Conservation (phyloP, 1,140 invertebrate species). For the Drosophila guanche region DNA sequence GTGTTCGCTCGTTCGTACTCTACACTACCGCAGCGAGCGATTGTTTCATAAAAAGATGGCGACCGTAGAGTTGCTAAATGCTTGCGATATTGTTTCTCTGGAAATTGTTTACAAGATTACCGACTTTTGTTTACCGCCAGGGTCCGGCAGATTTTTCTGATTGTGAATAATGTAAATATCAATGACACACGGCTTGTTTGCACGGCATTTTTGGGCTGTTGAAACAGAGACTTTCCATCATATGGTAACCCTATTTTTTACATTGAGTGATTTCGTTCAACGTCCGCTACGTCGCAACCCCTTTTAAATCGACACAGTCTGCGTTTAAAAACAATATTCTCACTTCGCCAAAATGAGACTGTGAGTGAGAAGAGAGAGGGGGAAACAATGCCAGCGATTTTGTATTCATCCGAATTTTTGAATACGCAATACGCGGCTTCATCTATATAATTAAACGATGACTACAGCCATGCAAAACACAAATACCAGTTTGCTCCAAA, state of each 20-base stretch:
- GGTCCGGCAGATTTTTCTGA: constrained; percentile 19
- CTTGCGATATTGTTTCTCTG: constrained; percentile 23
- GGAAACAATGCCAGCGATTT: constrained; percentile 52
- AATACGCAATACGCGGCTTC: constrained; percentile 57
- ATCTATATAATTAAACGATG: constrained; percentile 52
- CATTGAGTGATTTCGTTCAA: constrained; percentile 63
- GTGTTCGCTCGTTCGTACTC: constrained; percentile 44
- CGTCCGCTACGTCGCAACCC: constrained; percentile 6
- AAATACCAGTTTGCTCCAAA: constrained; percentile 48
- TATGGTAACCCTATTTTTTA: constrained; percentile 59
- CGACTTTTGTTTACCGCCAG: constrained; percentile 26
- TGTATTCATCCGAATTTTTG: constrained; percentile 62
- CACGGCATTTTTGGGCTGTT: constrained; percentile 14
- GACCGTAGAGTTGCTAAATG: constrained; percentile 68
- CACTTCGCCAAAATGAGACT: constrained; percentile 17
- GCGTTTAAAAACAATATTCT: constrained; percentile 67
- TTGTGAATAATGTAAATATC: constrained; percentile 20
- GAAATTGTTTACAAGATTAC: constrained; percentile 52
- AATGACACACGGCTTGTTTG: constrained; percentile 44
- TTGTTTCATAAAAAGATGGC: constrained; percentile 67
- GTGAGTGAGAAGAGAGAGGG: constrained; percentile 7
- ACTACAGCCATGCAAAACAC: constrained; percentile 39
- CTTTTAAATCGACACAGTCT: neutral
- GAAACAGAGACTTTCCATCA: constrained; percentile 36
- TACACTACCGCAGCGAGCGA: constrained; percentile 47